Evolutionary conservation across 2,113 vertebrate genomes (phyloP).

Genomic region (Meriones unguiculatus): DNA sequence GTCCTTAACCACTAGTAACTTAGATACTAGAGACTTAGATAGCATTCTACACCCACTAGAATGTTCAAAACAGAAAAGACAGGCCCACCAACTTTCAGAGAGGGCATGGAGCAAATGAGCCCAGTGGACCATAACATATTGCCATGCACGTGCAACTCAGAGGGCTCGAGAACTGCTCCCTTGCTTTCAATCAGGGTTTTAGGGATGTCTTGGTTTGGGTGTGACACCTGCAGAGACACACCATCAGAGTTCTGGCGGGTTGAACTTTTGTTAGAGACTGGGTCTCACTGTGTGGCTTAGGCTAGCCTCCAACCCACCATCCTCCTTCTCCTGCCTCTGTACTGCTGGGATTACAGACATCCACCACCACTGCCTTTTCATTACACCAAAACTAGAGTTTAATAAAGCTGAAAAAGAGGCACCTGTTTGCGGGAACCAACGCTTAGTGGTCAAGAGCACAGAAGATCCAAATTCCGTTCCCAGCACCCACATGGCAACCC

Average conservation of each 20-base stretch:
- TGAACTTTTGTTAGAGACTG: neutral
- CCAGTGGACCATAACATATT: accelerated
- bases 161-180: neutral
- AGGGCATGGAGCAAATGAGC: neutral
- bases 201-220: neutral
- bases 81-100: accelerated
- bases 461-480: neutral
- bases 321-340: neutral
- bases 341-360: neutral
- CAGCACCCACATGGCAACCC: neutral
- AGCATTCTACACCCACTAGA: neutral
- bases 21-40: neutral
- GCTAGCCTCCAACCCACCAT: neutral
- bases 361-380: neutral
- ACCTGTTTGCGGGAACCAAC: neutral
- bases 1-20: neutral
- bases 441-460: neutral
- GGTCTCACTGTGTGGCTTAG: neutral
- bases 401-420: neutral
- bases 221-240: accelerated
- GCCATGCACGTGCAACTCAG: accelerated
- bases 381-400: neutral
- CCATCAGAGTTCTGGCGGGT: neutral
- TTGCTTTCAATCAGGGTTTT: neutral
- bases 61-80: too few species aligned